phyloP scores from a whole-genome alignment of 2,113 vertebrate genomes.

The Hippolais icterina region DNA sequence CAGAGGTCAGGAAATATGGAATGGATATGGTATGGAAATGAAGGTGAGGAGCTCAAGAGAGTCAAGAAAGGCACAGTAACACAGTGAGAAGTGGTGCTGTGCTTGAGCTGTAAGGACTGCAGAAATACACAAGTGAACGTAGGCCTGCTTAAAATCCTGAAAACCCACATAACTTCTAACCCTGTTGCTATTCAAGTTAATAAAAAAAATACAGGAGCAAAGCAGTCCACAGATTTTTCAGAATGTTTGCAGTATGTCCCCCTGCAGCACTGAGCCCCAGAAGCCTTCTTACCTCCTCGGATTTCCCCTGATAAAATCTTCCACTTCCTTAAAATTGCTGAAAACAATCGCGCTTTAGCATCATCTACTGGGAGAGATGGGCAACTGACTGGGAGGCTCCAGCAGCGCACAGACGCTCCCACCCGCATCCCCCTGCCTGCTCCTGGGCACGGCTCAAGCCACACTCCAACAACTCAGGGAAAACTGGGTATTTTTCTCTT shows the following conservation, averaged over 20 bases:
- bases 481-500: not conserved
- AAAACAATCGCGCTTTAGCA: slow-evolving; percentile 7
- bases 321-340: not conserved
- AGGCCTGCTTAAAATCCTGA: not conserved
- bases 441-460: not conserved
- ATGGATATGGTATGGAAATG: not conserved
- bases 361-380: slow-evolving; percentile 43
- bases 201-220: not conserved
- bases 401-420: not conserved
- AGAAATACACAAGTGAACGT: not conserved
- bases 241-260: not conserved
- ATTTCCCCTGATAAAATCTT: not conserved
- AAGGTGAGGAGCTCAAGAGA: not conserved
- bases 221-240: not conserved
- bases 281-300: not conserved
- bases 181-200: not conserved
- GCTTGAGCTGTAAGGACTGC: not conserved
- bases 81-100: not conserved
- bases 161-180: not conserved
- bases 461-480: not conserved
- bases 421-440: not conserved
- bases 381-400: slow-evolving; percentile 48
- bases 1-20: not conserved
- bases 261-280: not conserved
- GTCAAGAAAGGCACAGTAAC: not conserved